Base-by-base conservation (phyloP, 2,888 invertebrate genomes). In the Plemyria rubiginata region DNA sequence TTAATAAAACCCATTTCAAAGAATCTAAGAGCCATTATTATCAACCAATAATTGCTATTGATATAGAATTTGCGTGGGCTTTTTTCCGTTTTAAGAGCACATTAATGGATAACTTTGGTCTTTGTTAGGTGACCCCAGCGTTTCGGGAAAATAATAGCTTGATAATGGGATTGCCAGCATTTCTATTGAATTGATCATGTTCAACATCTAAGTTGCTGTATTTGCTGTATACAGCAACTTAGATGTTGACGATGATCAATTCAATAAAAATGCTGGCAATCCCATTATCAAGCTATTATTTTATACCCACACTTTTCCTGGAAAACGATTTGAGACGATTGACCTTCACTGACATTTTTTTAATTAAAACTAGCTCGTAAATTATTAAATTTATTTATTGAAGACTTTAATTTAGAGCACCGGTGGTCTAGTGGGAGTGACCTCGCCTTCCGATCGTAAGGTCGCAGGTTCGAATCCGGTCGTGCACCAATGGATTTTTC, bases 21-120 rank as follows among this genome's bases (percentile, higher is more conserved):
- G 40, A 32, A 43, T 45, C 48, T 64, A 57, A 64, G 60, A 64
- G 56, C 55, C 49, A 53, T 59, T 55, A 46, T 60, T 63, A 64
- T 45, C 38, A 38, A 55, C 54, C 45, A 40, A 32, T 64, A 60
- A 56, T 53, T 56, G 56, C 40, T 50, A 60, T 60, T 52, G 48
- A 38, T 48, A 49, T 56, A 53, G 51, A 52, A 59, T 50, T 60
- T 51, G 61, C 55, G 61, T 61, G 49, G 50, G 56, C 53, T 49
- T 57, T 60, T n/a, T 41, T 48, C 63, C 49, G 38, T 60, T 22
- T 56, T 49, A 49, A 56, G 32, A 53, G 49, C 28, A 49, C 38
- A 40, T 40, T 32, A 52, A 32, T 52, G 15, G 43, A 49, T 41
- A 36, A 46, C 32, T 43, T 51, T 48, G 52, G 50, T 28, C 57